These are phyloP conservation scores for Chamaea fasciata DNA, from an alignment of 2,113 vertebrate genomes.

Conservation along the genomic window DNA sequence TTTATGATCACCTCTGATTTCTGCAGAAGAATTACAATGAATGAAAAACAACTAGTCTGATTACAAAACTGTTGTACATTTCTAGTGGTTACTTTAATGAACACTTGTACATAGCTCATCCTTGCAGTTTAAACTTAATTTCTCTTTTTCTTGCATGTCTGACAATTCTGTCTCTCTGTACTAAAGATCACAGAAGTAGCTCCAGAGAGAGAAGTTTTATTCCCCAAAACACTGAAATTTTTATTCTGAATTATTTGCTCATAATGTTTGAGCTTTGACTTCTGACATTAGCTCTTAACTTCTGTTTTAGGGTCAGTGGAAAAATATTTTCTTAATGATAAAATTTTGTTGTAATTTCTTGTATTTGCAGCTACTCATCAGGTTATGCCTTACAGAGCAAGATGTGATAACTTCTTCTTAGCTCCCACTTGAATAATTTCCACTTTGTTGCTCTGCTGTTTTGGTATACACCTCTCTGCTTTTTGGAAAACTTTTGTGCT, in stretches of 20 bases:
- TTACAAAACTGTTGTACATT: background rate
- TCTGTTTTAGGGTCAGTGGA: background rate
- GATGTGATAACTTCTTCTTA: background rate
- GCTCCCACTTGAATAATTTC: background rate
- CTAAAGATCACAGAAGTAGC: background rate
- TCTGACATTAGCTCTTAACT: background rate
- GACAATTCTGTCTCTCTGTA: background rate
- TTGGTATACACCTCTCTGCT: background rate
- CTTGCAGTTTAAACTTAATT: background rate
- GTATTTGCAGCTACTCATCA: background rate
- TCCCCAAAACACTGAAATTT: background rate
- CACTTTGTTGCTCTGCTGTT: background rate
- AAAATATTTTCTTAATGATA: background rate
- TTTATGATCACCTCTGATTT: background rate
- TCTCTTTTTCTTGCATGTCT: background rate
- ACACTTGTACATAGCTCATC: background rate
- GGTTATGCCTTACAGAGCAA: background rate
- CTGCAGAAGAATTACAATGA: background rate
- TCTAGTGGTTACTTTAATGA: background rate
- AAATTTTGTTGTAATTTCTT: background rate
- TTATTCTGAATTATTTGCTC: background rate
- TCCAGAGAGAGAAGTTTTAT: background rate
- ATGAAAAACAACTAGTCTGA: background rate
- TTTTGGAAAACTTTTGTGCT: background rate
- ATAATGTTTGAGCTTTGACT: background rate